These are phyloP conservation scores for Microcebus ravelobensis DNA, from an alignment of 2,113 vertebrate species.

Conservation along the genomic window DNA sequence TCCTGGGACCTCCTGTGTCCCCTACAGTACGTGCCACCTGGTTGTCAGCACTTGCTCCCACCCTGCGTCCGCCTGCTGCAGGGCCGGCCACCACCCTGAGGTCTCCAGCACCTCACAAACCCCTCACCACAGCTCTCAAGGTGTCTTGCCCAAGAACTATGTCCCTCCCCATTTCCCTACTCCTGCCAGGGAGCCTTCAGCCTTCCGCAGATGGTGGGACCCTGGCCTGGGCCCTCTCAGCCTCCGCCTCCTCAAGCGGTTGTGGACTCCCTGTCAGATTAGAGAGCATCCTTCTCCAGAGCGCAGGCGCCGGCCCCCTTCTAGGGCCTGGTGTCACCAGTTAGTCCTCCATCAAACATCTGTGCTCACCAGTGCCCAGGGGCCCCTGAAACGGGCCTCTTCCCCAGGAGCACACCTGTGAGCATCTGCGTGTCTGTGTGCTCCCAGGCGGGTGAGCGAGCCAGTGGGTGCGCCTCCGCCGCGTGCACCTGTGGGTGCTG, in stretches of 20 bases:
- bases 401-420: background rate
- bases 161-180: no score
- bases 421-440: background rate
- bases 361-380: background rate
- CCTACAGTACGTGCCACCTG: fast-evolving
- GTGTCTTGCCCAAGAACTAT: background rate
- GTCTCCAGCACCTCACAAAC: background rate
- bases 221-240: fast-evolving
- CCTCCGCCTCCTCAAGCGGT: fast-evolving
- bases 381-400: background rate
- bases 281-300: fast-evolving
- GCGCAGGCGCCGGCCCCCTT: fast-evolving
- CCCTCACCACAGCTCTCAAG: background rate
- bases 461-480: fast-evolving
- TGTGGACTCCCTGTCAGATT: background rate
- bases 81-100: background rate
- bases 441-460: background rate
- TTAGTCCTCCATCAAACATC: background rate
- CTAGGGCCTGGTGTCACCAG: no score
- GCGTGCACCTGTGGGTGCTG: background rate
- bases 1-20: background rate
- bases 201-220: fast-evolving
- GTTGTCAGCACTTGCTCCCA: background rate
- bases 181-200: background rate
- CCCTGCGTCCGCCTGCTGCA: background rate